phyloP scores from a whole-genome alignment of 2,888 invertebrate species.

The Epirrhoe alternata region DNA sequence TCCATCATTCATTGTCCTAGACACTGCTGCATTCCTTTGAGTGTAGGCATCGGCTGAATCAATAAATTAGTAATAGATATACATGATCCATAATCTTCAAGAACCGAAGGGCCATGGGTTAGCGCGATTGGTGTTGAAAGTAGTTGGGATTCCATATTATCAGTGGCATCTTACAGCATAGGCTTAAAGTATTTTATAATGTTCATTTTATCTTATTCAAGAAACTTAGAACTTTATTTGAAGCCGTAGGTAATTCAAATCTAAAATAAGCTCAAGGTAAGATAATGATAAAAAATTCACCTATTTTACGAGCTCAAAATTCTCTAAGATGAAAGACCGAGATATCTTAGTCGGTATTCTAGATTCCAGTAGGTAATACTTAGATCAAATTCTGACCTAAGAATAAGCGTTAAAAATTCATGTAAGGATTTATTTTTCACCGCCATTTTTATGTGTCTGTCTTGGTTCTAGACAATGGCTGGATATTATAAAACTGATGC shows the following conservation, averaged over 20 bases:
- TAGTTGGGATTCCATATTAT: too few species aligned
- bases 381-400: slow-evolving; percentile 16
- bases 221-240: neutral
- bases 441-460: slow-evolving; percentile 27
- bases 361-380: slow-evolving; percentile 18
- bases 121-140: too few species aligned
- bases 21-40: too few species aligned
- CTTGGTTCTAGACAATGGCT: slow-evolving; percentile 28
- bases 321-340: neutral
- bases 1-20: too few species aligned
- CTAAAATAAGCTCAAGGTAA: neutral
- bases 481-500: slow-evolving; percentile 38
- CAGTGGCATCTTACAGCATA: too few species aligned
- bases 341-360: slow-evolving; percentile 8
- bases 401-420: slow-evolving; percentile 28
- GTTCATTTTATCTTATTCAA: neutral
- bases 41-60: too few species aligned
- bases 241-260: neutral
- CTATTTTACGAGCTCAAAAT: neutral
- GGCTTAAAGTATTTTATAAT: too few species aligned
- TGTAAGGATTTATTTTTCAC: slow-evolving; percentile 32
- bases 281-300: slow-evolving; percentile 9
- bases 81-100: too few species aligned
- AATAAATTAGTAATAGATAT: too few species aligned
- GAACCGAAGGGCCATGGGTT: too few species aligned